Evolutionary conservation across 2,888 invertebrate species (phyloP).

Genomic region (Drosophila putrida): DNA sequence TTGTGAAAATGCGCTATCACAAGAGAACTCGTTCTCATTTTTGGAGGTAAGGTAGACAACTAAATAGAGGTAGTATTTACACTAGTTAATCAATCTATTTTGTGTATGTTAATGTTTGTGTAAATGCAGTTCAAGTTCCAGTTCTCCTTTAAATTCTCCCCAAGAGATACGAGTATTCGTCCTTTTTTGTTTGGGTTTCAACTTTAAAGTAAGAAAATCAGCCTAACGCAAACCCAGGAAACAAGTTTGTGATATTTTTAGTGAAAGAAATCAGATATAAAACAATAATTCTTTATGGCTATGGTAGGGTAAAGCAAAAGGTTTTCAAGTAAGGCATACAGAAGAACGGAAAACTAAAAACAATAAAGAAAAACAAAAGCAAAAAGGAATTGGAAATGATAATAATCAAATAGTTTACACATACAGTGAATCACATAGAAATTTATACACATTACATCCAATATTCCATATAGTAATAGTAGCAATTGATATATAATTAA

Average conservation of each 20-base stretch:
- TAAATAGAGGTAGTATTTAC: constrained; percentile 19
- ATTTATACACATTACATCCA: constrained; percentile 84
- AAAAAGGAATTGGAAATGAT: constrained; percentile 27
- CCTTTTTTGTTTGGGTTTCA: constrained; percentile 12
- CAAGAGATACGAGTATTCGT: constrained; percentile 9
- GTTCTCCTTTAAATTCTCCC: neutral
- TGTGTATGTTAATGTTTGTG: constrained; percentile 14
- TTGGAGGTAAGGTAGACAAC: neutral
- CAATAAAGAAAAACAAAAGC: constrained; percentile 6
- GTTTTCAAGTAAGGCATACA: constrained; percentile 27
- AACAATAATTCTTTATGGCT: constrained; percentile 30
- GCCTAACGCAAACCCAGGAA: constrained; percentile 34
- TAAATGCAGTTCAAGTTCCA: constrained; percentile 21
- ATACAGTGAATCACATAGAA: constrained; percentile 85
- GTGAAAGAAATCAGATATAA: constrained; percentile 25
- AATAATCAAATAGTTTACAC: constrained; percentile 66
- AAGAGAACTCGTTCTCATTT: neutral
- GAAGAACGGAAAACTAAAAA: constrained; percentile 27
- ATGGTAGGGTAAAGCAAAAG: constrained; percentile 37
- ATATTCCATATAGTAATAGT: constrained; percentile 77
- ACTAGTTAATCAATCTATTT: constrained; percentile 19
- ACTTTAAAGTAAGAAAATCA: constrained; percentile 20
- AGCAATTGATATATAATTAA: constrained; percentile 73
- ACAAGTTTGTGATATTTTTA: constrained; percentile 41
- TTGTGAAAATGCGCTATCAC: neutral